Conservation (phyloP, 2,797 vertebrate genomes). For the Acanthis flammea region DNA sequence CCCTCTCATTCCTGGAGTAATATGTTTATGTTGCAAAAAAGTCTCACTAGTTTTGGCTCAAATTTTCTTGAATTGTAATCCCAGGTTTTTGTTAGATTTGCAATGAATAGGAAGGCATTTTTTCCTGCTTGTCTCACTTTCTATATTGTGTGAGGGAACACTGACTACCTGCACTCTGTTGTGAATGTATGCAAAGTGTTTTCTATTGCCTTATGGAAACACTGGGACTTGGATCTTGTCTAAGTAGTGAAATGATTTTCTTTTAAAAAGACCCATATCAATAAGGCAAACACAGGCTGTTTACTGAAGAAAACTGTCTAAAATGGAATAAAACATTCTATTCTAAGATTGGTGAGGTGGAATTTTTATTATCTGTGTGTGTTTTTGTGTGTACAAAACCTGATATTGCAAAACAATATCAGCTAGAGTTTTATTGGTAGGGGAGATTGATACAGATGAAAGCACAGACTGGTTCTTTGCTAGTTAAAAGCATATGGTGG, state of each 20-base stretch:
- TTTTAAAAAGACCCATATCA: background rate
- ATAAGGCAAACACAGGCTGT: background rate
- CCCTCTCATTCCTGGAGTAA: background rate
- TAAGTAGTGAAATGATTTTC: background rate
- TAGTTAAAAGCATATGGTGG: background rate
- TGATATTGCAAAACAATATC: background rate
- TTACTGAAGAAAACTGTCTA: background rate
- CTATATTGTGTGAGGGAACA: background rate
- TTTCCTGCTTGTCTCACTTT: background rate
- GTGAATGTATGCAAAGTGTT: background rate
- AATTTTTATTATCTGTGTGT: background rate
- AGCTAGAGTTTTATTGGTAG: background rate
- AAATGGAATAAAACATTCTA: background rate
- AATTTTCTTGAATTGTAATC: background rate
- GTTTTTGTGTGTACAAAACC: background rate
- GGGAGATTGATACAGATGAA: background rate
- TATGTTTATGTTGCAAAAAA: background rate
- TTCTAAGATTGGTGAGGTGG: background rate
- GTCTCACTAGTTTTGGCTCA: background rate
- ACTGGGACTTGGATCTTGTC: background rate
- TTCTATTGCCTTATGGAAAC: background rate
- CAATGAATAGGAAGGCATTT: background rate
- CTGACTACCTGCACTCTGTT: background rate
- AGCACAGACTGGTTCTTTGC: background rate
- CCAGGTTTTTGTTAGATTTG: background rate